A percentile compares a stretch with the other conserved stretches of the same genome.
phyloP scores from a whole-genome alignment of 2,113 vertebrate species.

The Corynorhinus townsendii region DNA sequence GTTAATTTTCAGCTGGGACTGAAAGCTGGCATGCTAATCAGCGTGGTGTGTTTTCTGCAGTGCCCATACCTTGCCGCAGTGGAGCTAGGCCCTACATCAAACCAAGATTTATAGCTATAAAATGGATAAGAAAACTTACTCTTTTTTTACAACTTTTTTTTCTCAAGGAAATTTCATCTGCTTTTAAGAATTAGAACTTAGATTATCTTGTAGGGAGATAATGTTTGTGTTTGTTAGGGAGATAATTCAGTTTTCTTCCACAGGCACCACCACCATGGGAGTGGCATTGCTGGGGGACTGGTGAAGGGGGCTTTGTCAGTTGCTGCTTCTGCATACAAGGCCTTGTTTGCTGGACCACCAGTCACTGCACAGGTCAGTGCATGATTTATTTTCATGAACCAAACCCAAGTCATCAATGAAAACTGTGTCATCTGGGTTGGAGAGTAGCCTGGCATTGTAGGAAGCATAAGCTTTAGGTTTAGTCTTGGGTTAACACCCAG shows the following conservation, averaged over 20 bases:
- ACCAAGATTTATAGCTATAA: background rate
- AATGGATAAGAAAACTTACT: background rate
- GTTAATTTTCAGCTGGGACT: background rate
- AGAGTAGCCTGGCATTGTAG: background rate
- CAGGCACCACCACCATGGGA: conserved; percentile 78
- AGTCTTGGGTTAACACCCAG: background rate
- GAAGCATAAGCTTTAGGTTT: background rate
- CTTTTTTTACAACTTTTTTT: background rate
- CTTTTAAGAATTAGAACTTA: background rate
- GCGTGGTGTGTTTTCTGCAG: background rate
- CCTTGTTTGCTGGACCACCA: conserved; percentile 93
- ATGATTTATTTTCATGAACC: conserved; percentile 1
- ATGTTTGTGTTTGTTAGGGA: background rate
- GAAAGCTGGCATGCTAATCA: background rate
- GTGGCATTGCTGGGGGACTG: conserved; percentile 93
- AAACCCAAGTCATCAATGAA: background rate
- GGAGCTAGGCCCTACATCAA: background rate
- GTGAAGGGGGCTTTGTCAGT: conserved; percentile 97
- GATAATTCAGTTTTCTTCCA: conserved; percentile 50
- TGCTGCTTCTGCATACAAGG: conserved; percentile 97
- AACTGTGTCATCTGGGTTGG: fast-evolving
- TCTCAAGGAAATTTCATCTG: conserved; percentile 3
- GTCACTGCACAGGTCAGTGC: conserved; percentile 85
- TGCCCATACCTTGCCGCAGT: background rate
- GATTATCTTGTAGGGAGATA: background rate